Evolutionary conservation across 35 echinoderm and acorn worm species (phyloP).

Genomic region (Lytechinus variegatus): DNA sequence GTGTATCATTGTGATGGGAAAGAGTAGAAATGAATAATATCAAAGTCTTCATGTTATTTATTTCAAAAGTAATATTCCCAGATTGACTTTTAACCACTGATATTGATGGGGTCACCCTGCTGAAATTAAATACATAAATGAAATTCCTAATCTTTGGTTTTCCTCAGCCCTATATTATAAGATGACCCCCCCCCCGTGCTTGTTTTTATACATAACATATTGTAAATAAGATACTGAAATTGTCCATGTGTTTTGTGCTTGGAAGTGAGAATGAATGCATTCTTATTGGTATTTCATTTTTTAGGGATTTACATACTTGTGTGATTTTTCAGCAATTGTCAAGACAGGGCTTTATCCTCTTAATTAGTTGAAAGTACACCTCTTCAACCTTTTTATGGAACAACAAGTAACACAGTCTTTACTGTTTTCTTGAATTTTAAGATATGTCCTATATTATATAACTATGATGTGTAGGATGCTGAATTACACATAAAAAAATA

Average conservation of each 20-base stretch:
- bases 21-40: background rate
- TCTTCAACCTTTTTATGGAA: background rate
- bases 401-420: background rate
- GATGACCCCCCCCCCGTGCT: background rate
- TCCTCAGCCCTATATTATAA: background rate
- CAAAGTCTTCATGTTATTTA: no score
- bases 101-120: no score
- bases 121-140: no score
- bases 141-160: background rate
- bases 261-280: background rate
- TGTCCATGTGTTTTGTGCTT: background rate
- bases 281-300: no score
- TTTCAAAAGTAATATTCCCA: no score
- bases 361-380: background rate
- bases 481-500: no score
- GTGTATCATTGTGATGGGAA: background rate
- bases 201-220: background rate
- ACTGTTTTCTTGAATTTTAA: background rate
- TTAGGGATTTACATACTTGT: no score
- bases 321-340: no score
- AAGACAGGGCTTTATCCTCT: no score
- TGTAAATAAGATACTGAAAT: constrained; percentile 3
- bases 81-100: no score
- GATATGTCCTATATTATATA: background rate
- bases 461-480: background rate